Conservation (phyloP, 1,140 invertebrate species). For the Zaprionus tsacasi region DNA sequence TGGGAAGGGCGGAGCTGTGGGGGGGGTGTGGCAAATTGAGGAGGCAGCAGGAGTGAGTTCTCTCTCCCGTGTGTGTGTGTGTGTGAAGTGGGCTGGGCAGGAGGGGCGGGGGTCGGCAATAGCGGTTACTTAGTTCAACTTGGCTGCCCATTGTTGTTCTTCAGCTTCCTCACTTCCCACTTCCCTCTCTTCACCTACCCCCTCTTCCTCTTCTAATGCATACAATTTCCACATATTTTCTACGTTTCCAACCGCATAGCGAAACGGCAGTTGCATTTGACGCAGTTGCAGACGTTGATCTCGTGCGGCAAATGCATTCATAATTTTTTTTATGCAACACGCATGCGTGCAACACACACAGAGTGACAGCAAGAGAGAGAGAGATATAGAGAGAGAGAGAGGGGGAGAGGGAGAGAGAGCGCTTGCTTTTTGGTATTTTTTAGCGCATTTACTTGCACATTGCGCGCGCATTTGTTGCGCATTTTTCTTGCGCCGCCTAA, state of each 20-base stretch:
- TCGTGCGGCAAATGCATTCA: slow-evolving; percentile 47
- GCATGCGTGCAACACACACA: slow-evolving; percentile 34
- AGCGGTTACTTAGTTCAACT: slow-evolving; percentile 66
- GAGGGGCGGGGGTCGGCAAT: slow-evolving; percentile 1
- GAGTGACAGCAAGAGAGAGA: too few species aligned
- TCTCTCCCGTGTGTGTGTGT: background rate
- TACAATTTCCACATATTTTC: slow-evolving; percentile 56
- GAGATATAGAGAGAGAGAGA: background rate
- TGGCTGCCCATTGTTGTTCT: slow-evolving; percentile 61
- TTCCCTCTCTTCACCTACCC: slow-evolving; percentile 4
- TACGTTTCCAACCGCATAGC: slow-evolving; percentile 27
- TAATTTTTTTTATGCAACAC: slow-evolving; percentile 48
- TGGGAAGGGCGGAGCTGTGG: background rate
- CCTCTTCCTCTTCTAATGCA: slow-evolving; percentile 45
- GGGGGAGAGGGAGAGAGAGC: background rate
- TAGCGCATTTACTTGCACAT: background rate
- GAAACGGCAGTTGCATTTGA: slow-evolving; percentile 56
- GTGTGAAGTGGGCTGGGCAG: background rate
- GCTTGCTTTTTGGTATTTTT: slow-evolving; percentile 13
- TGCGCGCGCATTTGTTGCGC: slow-evolving; percentile 20
- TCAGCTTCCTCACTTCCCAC: slow-evolving; percentile 14
- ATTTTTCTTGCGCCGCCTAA: slow-evolving; percentile 28
- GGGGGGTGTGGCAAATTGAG: background rate
- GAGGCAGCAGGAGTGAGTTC: background rate
- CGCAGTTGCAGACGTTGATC: slow-evolving; percentile 29